phyloP scores from a whole-genome alignment of 1,140 invertebrate species.

The Lucilia sericata region DNA sequence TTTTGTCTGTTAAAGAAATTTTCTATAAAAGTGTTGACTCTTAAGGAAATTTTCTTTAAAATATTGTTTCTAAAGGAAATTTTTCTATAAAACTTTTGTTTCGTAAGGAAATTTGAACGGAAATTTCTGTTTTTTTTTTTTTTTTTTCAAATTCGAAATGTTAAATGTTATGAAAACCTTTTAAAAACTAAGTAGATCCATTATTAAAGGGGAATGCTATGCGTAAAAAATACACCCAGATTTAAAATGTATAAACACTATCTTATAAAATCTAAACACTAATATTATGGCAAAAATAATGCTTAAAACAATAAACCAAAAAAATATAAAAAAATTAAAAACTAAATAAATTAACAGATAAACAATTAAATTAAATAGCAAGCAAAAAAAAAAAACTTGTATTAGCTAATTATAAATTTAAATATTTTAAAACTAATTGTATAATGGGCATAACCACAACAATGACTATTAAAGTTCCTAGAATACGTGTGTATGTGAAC shows the following conservation, averaged over 20 bases:
- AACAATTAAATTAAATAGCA: neutral
- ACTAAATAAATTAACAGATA: neutral
- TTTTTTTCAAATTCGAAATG: too few species aligned
- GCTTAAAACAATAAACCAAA: neutral
- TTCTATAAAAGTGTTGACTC: too few species aligned
- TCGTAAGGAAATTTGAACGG: too few species aligned
- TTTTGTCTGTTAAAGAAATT: too few species aligned
- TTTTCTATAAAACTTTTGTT: too few species aligned
- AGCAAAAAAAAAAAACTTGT: neutral
- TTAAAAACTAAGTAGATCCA: too few species aligned
- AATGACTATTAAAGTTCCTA: slow-evolving; percentile 46
- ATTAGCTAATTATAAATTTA: slow-evolving; percentile 30
- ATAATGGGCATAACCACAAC: slow-evolving; percentile 42
- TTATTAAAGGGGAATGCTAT: too few species aligned
- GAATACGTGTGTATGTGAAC: slow-evolving; percentile 40
- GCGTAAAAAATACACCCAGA: neutral
- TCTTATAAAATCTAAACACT: neutral
- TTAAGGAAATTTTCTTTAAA: too few species aligned
- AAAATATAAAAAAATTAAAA: neutral
- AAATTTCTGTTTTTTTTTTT: too few species aligned
- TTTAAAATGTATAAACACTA: neutral
- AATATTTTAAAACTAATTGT: slow-evolving; percentile 37
- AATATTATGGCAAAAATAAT: slow-evolving; percentile 2
- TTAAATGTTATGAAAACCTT: too few species aligned
- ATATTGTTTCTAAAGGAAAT: too few species aligned